phyloP scores from a whole-genome alignment of 2,113 vertebrate genomes.

The Halichoerus grypus region DNA sequence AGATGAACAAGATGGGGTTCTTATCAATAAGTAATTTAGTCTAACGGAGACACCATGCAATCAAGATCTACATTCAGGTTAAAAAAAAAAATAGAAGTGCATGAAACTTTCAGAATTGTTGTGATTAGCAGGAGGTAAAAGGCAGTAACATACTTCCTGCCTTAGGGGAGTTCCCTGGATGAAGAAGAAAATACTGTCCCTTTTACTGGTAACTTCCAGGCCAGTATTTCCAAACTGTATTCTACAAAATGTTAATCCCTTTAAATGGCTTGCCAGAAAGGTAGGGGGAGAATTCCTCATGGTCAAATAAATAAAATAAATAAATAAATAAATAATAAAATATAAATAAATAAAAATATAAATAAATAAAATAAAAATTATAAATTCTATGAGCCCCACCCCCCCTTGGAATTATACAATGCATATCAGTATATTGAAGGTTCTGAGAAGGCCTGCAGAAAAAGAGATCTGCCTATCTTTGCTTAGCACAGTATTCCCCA shows the following conservation, averaged over 20 bases:
- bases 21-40: not conserved
- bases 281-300: not conserved
- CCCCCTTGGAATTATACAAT: not conserved
- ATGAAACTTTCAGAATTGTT: not conserved
- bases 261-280: not conserved
- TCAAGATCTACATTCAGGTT: not conserved
- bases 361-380: not conserved
- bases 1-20: not conserved
- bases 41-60: not conserved
- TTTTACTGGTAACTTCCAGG: not conserved
- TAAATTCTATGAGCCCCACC: not conserved
- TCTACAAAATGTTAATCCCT: not conserved
- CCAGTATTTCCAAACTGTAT: not conserved
- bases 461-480: not conserved
- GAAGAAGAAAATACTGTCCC: not conserved
- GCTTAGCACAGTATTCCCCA: not conserved
- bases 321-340: too few species aligned
- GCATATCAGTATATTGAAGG: not conserved
- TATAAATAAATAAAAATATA: too few species aligned
- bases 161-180: not conserved
- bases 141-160: not conserved
- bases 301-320: not conserved
- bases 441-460: not conserved
- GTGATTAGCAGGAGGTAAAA: not conserved
- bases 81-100: not conserved